These are phyloP conservation scores for Xenentodon cancila DNA, from an alignment of 2,797 vertebrate genomes.

Conservation along the genomic window DNA sequence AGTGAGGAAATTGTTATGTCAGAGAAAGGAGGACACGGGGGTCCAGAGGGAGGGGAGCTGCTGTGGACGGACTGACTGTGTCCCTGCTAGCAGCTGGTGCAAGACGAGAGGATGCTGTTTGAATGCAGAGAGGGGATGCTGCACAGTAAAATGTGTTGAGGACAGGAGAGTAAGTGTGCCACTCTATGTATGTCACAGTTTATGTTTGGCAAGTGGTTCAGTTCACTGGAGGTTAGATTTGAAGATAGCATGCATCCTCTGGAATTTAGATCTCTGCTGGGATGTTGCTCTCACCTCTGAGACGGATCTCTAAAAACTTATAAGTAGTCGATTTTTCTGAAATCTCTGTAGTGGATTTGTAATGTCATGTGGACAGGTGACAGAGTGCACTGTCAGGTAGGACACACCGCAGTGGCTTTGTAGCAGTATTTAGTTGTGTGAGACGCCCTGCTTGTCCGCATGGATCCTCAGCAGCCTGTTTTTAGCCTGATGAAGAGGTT, in stretches of 20 bases:
- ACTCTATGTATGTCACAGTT: constrained; percentile 24
- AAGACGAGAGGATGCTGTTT: constrained; percentile 45
- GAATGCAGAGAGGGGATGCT: constrained; percentile 29
- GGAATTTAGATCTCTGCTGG: constrained; percentile 9
- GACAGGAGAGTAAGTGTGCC: constrained; percentile 28
- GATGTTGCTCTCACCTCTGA: constrained; percentile 52
- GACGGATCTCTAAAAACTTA: constrained; percentile 31
- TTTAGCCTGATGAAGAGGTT: constrained; percentile 89
- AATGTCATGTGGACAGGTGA: constrained; percentile 27
- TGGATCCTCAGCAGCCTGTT: constrained; percentile 79
- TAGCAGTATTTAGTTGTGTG: constrained; percentile 39
- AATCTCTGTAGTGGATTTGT: constrained; percentile 12
- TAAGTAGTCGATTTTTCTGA: constrained; percentile 4
- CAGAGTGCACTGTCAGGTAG: constrained; percentile 20
- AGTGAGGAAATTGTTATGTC: constrained; percentile 49
- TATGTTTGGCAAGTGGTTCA: constrained; percentile 7
- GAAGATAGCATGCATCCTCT: constrained; percentile 14
- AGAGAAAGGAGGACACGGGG: constrained; percentile 66
- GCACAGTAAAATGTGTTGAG: constrained; percentile 8
- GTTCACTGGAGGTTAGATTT: constrained; percentile 17
- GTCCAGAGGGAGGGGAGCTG: constrained; percentile 32
- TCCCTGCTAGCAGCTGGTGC: constrained; percentile 47
- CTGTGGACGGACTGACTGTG: constrained; percentile 31
- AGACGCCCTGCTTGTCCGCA: constrained; percentile 51
- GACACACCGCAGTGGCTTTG: constrained; percentile 9